Evolutionary conservation across 37 sponge, comb jelly and placozoan species (phyloP), one percentile per base, ranked within the genome.

Genomic region (Hormiphora californensis): DNA sequence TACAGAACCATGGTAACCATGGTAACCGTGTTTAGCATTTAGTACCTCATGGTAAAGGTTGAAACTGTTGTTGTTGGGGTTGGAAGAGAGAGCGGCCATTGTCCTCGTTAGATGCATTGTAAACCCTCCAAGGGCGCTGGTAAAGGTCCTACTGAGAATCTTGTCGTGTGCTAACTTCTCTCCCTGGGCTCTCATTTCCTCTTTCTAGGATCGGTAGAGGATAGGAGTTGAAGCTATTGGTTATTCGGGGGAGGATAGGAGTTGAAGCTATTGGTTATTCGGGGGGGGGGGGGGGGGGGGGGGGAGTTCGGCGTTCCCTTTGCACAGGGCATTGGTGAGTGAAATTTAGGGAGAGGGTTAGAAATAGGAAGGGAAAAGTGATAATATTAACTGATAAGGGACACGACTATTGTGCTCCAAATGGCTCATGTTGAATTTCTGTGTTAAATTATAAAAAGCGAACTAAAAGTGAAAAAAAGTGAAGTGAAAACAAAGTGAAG

Each of bases 41-140:
- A n/a, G n/a, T 33, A 65, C 67, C 67, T 65, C 67, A 38, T 65
- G 28, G 67, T 65, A 65, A 65, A 65, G 67, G 17, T 65, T 65
- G 67, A 65, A 65, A 19, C 4, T 65, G 37, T 65, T 65, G 37
- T 38, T 65, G 67, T 21, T 65, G 3, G 67, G 67, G 28, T 65
- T 65, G 37, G 67, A 36, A 19, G 67, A 65, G 8, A 65, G 37
- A 31, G 67, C 21, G 1, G 67, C 67, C 37, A 36, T 35, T 36
- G 67, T 65, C 28, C 67, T 65, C 7, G 67, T 65, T 28, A 65
- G 67, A 17, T 65, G 35, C 37, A 36, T 38, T 19, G 32, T 35
- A 38, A 65, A 65, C 67, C 35, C 67, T 38, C 35, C 35, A 15
- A 65, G 67, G 4, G 35, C 67, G 37, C 67, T 65, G 67, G 35